Evolutionary conservation across 2,888 invertebrate species (phyloP).

Genomic region (Trachelus troglodyta): DNA sequence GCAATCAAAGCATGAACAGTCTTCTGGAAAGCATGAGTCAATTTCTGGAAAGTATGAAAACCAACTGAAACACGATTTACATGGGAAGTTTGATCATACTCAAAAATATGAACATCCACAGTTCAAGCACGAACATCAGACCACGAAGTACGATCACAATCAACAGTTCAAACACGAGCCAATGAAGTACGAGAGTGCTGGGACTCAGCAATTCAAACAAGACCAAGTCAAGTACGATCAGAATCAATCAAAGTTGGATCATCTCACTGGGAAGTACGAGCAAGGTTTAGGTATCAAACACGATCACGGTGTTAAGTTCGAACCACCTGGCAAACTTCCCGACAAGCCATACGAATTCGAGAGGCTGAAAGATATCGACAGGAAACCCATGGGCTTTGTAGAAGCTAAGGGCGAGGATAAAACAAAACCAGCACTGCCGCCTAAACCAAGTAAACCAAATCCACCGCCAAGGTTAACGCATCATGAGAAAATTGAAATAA

Average conservation of each 20-base stretch:
- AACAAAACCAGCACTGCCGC: slow-evolving; percentile 82
- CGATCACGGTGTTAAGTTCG: slow-evolving; percentile 51
- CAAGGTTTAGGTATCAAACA: slow-evolving; percentile 40
- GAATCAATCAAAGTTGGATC: slow-evolving; percentile 41
- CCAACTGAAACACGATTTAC: slow-evolving; percentile 42
- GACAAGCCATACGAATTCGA: slow-evolving; percentile 59
- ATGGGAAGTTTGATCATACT: slow-evolving; percentile 32
- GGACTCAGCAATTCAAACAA: slow-evolving; percentile 35
- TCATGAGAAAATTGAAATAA: slow-evolving; percentile 55
- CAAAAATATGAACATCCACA: slow-evolving; percentile 29
- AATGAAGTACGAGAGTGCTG: slow-evolving; percentile 36
- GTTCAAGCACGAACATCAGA: slow-evolving; percentile 20
- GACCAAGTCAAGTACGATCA: slow-evolving; percentile 46
- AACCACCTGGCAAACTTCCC: slow-evolving; percentile 47
- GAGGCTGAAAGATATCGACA: slow-evolving; percentile 47
- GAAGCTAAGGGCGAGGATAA: slow-evolving; percentile 54
- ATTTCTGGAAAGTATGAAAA: slow-evolving; percentile 39
- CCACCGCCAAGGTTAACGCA: slow-evolving; percentile 62
- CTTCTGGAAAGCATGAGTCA: not conserved
- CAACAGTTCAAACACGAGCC: slow-evolving; percentile 40
- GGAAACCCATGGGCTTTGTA: slow-evolving; percentile 41
- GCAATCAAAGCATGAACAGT: slow-evolving; percentile 41
- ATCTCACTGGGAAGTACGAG: slow-evolving; percentile 39
- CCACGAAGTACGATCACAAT: slow-evolving; percentile 43
- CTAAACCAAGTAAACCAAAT: slow-evolving; percentile 75